phyloP scores from a whole-genome alignment of 2,113 vertebrate genomes.

The Campylorhamphus procurvoides region DNA sequence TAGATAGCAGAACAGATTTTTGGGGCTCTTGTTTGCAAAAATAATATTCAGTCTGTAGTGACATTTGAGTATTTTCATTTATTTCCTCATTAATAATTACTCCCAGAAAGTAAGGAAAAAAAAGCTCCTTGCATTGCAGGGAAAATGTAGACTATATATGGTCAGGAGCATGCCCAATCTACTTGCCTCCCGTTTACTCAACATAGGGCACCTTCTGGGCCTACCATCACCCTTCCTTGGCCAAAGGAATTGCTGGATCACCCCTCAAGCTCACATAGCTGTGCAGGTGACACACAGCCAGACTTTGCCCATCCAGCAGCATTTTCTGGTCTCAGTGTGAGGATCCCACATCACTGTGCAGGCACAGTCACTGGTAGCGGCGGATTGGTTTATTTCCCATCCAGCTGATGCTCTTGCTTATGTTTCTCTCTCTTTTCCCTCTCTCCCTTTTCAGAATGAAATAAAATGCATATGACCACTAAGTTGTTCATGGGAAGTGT shows the following conservation, averaged over 20 bases:
- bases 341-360: no score
- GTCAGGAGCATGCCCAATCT: background rate
- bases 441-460: no score
- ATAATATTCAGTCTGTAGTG: background rate
- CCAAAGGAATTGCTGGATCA: background rate
- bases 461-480: no score
- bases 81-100: background rate
- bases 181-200: background rate
- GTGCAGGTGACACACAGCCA: no score
- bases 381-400: no score
- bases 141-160: background rate
- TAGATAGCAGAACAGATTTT: background rate
- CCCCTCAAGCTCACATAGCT: no score
- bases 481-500: no score
- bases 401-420: no score
- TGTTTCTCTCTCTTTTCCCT: no score
- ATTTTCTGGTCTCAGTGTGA: no score
- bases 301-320: no score
- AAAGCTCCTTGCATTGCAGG: fast-evolving
- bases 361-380: no score
- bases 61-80: background rate
- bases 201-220: background rate
- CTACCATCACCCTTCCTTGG: background rate
- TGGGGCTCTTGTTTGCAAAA: background rate
- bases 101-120: background rate